Base-by-base conservation (phyloP, 2,797 vertebrate species). In the Serranus cabrilla region DNA sequence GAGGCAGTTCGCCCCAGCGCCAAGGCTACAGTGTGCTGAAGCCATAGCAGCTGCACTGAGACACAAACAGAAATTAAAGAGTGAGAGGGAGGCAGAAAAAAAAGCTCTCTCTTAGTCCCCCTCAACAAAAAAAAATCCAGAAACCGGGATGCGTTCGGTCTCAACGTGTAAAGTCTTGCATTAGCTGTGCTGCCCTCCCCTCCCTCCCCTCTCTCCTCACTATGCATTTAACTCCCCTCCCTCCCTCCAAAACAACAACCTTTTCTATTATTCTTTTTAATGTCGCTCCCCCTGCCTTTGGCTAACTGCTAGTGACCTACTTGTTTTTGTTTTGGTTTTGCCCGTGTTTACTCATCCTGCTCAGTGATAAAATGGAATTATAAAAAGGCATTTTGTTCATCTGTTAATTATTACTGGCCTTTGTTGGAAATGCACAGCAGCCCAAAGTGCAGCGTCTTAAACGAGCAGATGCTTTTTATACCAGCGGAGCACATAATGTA, bases 241-340 rank as follows among this genome's bases (percentile, higher is more conserved):
- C 78, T 82, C 86, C 83, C 86, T 84, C 81, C 86, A 80, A 89
- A 90, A 90, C 83, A 91, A 91, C 89, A 89, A 90, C 90, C 91
- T 93, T 92, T 90, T 95, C 89, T 94, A 91, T 91, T 88, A 93
- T 94, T 94, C 93, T 93, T 93, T 94, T 93, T 94, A 92, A 94
- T 92, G 93, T 94, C 54, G 77, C 85, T 83, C 87, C 76, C 82
- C 85, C 81, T 87, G 93, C 94, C 92, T 90, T 92, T 84, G 92
- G 94, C 93, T 86, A 90, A 85, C 86, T 89, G 87, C 88, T 89
- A 88, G 86, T 87, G 92, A 93, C 94, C 93, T 92, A 93, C 92
- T 95, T 94, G 89, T 90, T 94, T 91, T 93, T 88, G 84, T 92
- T 93, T 91, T 92, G 31, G 21, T 63, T 85, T 86, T 71, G 57